phyloP scores from a whole-genome alignment of 2,888 invertebrate genomes.

The Cheilosia grossa region DNA sequence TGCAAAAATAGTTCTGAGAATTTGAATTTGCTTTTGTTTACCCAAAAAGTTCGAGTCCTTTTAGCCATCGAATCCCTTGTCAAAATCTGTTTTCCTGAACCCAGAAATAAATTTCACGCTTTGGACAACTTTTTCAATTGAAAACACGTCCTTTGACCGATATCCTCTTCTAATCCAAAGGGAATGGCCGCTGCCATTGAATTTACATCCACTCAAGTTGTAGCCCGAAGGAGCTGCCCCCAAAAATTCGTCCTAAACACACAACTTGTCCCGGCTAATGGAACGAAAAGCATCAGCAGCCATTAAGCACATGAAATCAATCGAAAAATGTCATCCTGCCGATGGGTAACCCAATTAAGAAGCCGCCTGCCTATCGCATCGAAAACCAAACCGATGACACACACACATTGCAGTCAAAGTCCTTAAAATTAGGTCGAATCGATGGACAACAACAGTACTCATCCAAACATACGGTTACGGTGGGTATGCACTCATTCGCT shows the following conservation, averaged over 20 bases:
- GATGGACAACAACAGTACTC: constrained; percentile 29
- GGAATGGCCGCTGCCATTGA: background rate
- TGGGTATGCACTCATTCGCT: background rate
- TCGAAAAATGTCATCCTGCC: constrained; percentile 6
- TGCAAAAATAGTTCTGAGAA: too few species aligned
- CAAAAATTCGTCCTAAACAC: constrained; percentile 7
- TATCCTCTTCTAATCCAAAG: background rate
- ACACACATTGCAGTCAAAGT: constrained; percentile 20
- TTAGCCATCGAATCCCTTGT: too few species aligned
- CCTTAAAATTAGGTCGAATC: constrained; percentile 57
- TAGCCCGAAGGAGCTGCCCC: background rate
- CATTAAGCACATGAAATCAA: constrained; percentile 27
- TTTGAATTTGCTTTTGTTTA: too few species aligned
- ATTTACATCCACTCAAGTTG: constrained; percentile 10
- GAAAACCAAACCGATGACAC: constrained; percentile 15
- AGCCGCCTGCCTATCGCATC: constrained; percentile 14
- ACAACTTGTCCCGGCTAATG: constrained; percentile 17
- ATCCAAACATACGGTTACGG: background rate
- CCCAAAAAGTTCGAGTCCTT: too few species aligned
- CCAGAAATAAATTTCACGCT: too few species aligned
- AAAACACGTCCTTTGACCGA: background rate
- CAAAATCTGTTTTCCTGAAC: too few species aligned
- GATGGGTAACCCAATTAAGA: constrained; percentile 31
- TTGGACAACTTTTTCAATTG: too few species aligned
- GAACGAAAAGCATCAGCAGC: constrained; percentile 11